phyloP scores from a whole-genome alignment of 2,888 invertebrate genomes.

The Agrotis segetum region DNA sequence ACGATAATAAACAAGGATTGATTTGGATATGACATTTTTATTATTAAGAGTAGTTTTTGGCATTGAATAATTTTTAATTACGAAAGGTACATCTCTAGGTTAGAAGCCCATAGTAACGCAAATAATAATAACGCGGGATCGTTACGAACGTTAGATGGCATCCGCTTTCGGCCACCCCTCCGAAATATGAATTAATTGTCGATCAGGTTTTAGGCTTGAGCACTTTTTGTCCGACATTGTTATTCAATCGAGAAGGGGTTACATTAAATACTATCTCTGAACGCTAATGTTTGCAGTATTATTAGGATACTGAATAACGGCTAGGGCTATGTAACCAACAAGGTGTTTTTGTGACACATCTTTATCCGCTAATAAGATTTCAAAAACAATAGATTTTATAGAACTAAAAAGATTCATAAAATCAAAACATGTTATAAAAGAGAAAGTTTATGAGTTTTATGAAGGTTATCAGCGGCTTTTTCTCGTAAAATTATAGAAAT shows the following conservation, averaged over 20 bases:
- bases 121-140: conserved; percentile 54
- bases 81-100: not conserved
- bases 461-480: too few relatives aligned
- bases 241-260: conserved; percentile 31
- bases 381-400: not conserved
- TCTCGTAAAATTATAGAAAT: too few relatives aligned
- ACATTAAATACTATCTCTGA: conserved; percentile 13
- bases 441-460: too few relatives aligned
- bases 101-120: not conserved
- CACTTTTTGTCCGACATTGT: conserved; percentile 12
- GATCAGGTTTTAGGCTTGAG: conserved; percentile 71
- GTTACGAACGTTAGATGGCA: conserved; percentile 72
- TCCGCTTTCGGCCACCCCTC: conserved; percentile 71
- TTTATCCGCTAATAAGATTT: not conserved
- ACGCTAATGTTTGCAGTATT: conserved; percentile 24
- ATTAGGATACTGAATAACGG: conserved; percentile 1
- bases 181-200: conserved; percentile 72
- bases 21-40: too few relatives aligned
- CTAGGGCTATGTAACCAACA: too few relatives aligned
- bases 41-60: not conserved
- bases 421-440: too few relatives aligned
- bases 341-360: too few relatives aligned
- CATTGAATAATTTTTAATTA: not conserved
- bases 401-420: too few relatives aligned
- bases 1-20: too few relatives aligned